Conservation (phyloP, 2,113 vertebrate genomes). For the Prunella fulvescens region DNA sequence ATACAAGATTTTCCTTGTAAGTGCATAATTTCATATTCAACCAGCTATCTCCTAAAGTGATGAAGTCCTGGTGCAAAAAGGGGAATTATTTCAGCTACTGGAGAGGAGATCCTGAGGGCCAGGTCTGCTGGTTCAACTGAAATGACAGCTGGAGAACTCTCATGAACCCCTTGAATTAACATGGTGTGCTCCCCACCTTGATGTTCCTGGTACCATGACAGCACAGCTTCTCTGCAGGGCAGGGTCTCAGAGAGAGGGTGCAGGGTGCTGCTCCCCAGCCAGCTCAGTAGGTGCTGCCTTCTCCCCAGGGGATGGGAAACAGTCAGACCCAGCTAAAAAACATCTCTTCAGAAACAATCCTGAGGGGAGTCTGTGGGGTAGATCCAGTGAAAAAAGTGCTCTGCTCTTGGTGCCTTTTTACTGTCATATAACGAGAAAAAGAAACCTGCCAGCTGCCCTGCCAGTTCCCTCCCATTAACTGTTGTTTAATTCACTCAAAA, state of each 20-base stretch:
- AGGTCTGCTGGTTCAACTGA: not conserved
- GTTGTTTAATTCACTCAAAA: not conserved
- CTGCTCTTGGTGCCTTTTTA: not conserved
- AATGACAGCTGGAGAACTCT: not conserved
- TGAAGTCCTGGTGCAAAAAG: not conserved
- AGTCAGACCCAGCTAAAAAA: not conserved
- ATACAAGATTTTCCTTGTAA: not conserved
- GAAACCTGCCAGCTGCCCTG: not conserved
- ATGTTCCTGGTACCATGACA: not conserved
- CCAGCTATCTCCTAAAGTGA: not conserved
- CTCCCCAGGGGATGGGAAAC: not conserved
- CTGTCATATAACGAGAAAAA: not conserved
- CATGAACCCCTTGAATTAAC: not conserved
- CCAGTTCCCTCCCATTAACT: not conserved
- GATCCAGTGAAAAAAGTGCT: not conserved
- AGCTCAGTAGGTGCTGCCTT: fast-evolving
- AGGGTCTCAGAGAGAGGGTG: not conserved
- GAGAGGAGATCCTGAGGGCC: not conserved
- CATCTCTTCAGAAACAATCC: not conserved
- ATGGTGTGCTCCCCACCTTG: not conserved
- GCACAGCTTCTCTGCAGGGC: not conserved
- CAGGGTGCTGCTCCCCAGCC: not conserved
- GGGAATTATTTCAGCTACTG: not conserved
- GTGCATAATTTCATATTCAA: not conserved
- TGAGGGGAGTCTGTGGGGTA: not conserved